phyloP scores from a whole-genome alignment of 1,140 invertebrate species.

The Sitodiplosis mosellana region DNA sequence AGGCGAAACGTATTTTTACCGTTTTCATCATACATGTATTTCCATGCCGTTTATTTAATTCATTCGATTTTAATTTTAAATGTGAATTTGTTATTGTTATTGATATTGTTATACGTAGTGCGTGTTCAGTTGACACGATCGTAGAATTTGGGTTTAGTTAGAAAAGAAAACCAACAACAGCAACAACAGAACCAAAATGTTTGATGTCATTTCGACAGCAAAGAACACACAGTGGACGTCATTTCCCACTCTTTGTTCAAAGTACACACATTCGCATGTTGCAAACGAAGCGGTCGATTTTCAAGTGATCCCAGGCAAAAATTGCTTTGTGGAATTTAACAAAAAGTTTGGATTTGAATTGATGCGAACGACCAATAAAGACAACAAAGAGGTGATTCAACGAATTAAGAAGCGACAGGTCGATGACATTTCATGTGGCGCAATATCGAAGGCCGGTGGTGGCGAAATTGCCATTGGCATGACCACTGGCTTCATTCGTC shows the following conservation, averaged over 20 bases:
- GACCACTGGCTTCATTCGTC: conserved; percentile 14
- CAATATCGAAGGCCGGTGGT: conserved; percentile 13
- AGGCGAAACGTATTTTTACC: too few relatives aligned
- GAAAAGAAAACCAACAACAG: too few relatives aligned
- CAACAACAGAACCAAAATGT: neutral
- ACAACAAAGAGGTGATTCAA: conserved; percentile 14
- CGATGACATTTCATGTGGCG: conserved; percentile 18
- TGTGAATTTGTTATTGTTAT: too few relatives aligned
- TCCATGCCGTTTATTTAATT: too few relatives aligned
- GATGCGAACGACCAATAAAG: conserved; percentile 17
- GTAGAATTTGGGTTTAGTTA: too few relatives aligned
- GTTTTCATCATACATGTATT: too few relatives aligned
- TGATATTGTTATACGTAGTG: too few relatives aligned
- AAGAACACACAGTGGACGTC: neutral
- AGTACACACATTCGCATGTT: conserved; percentile 14
- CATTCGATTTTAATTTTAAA: too few relatives aligned
- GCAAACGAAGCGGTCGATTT: conserved; percentile 17
- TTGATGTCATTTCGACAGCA: neutral
- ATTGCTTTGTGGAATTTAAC: conserved; percentile 19
- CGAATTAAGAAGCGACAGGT: conserved; percentile 19
- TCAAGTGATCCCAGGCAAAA: conserved; percentile 15
- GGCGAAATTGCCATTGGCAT: conserved; percentile 20
- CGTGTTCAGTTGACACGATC: too few relatives aligned
- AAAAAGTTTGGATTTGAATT: conserved; percentile 18
- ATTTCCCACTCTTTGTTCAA: conserved; percentile 18